These are phyloP conservation scores for Colinus virginianus DNA, from an alignment of 2,113 vertebrate genomes.

Conservation along the genomic window DNA sequence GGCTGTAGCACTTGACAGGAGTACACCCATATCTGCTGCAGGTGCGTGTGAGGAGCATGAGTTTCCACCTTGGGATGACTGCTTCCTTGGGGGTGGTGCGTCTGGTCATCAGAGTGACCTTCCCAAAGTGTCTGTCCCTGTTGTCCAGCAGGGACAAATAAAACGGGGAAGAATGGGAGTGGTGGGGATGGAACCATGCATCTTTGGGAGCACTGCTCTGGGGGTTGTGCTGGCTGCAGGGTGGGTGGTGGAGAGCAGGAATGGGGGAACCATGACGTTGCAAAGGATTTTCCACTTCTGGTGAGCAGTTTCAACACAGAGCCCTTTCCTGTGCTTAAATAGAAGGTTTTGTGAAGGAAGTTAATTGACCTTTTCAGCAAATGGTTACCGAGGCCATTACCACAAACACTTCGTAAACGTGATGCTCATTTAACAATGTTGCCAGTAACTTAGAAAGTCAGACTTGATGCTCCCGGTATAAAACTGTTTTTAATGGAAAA, in stretches of 20 bases:
- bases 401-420: slow-evolving; percentile 22
- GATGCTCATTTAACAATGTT: background rate
- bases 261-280: background rate
- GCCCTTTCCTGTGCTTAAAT: background rate
- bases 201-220: background rate
- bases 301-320: background rate
- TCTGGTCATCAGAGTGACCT: background rate
- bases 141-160: background rate
- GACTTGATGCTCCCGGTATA: slow-evolving; percentile 2
- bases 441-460: slow-evolving; percentile 48
- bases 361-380: slow-evolving; percentile 58
- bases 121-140: background rate
- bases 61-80: background rate
- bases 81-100: background rate
- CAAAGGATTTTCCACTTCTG: background rate
- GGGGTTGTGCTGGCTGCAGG: background rate
- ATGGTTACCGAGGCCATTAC: slow-evolving; percentile 26
- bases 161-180: background rate
- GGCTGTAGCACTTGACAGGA: background rate
- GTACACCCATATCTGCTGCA: background rate
- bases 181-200: background rate
- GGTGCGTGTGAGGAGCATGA: background rate
- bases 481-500: slow-evolving; percentile 47
- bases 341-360: background rate
- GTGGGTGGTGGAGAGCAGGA: background rate